Evolutionary conservation across 2,797 vertebrate genomes (phyloP), one percentile per base, ranked within the genome.

Genomic region (Acrossocheilus fasciatus): DNA sequence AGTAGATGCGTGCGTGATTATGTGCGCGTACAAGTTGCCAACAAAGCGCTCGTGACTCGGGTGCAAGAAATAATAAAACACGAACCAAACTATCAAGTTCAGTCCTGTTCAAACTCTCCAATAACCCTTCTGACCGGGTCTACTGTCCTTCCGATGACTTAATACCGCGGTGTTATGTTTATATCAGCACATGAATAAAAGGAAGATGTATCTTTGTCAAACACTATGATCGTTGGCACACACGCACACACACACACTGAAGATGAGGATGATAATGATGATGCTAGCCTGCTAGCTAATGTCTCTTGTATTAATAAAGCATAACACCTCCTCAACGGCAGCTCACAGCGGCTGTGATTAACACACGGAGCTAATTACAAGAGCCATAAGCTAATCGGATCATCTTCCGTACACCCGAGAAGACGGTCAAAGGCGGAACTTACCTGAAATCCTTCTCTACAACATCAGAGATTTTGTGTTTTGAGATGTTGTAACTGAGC

Each of bases 381-480:
- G 15, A 80, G 73, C 43, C 83, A 66, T 20, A 72, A 69, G 79
- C 77, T 82, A 76, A 79, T 84, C 76, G 52, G 20, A 54, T 74
- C 36, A 82, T 45, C 54, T 59, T 54, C 66, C 72, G 70, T 81
- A 50, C 47, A 39, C 30, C 45, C 47, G 64, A 68, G 45, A 59
- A 77, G 77, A 87, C 75, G 89, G 81, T 74, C 84, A 89, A 87
- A 92, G 90, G 89, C 92, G 89, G 90, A 85, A 87, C 97, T 97
- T 96, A 98, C 97, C 97, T 97, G 94, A 80, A 91, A 92, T 92
- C 93, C 91, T 89, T 95, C 94, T 94, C 95, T 97, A 98, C 97
- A 98, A 96, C 98, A 98, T 99, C 96, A 94, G 96, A 95, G 95
- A 94, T 95, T 92, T 95, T 94, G 84, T 73, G 84, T 85, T 95